phyloP scores from a whole-genome alignment of 2,888 invertebrate genomes.

The Heliconius sara region DNA sequence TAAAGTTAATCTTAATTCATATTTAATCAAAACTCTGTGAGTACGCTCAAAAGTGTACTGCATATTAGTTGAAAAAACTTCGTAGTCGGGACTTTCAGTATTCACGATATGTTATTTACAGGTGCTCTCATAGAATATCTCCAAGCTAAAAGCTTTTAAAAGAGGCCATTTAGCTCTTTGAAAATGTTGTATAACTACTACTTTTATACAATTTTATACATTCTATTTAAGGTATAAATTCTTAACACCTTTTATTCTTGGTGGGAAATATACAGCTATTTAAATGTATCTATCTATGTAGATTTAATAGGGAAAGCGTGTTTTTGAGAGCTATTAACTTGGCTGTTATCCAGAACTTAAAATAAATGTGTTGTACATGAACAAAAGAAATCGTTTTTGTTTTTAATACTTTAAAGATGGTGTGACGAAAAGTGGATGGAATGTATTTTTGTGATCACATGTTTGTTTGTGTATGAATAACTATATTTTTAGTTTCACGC shows the following conservation, averaged over 20 bases:
- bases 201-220: constrained; percentile 24
- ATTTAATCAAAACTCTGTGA: constrained; percentile 8
- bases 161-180: constrained; percentile 26
- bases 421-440: no score
- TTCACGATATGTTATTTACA: constrained; percentile 30
- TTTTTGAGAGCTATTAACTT: constrained; percentile 20
- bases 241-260: constrained; percentile 36
- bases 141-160: constrained; percentile 31
- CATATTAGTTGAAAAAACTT: constrained; percentile 14
- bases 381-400: neutral
- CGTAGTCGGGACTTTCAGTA: constrained; percentile 3
- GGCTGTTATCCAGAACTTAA: constrained; percentile 24
- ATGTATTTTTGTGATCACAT: no score
- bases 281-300: constrained; percentile 26
- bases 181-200: constrained; percentile 25
- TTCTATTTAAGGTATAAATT: constrained; percentile 24
- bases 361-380: neutral
- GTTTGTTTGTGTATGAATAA: no score
- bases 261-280: constrained; percentile 18
- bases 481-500: no score
- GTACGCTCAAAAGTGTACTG: constrained; percentile 6
- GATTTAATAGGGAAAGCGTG: constrained; percentile 23
- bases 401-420: neutral
- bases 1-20: constrained; percentile 5
- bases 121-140: constrained; percentile 29